Conservation (phyloP, 2,888 invertebrate genomes). For the Cephus runcator region DNA sequence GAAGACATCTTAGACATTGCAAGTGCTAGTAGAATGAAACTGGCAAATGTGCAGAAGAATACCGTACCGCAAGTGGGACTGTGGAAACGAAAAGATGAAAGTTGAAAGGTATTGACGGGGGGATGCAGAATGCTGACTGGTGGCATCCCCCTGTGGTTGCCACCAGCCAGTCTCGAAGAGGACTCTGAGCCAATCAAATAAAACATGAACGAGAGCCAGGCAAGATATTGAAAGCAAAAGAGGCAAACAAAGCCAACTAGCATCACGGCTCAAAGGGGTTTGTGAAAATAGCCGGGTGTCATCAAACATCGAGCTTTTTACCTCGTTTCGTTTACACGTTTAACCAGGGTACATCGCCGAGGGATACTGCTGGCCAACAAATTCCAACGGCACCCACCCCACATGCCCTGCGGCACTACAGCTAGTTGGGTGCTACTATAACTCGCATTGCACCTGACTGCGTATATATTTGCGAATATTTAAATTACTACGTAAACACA, state of each 20-base stretch:
- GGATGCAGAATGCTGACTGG: conserved; percentile 36
- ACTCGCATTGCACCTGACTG: too few relatives aligned
- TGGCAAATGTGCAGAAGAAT: background rate
- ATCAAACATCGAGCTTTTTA: background rate
- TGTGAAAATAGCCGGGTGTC: background rate
- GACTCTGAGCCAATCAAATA: conserved; percentile 18
- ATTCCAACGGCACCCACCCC: too few relatives aligned
- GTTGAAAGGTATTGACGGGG: conserved; percentile 3
- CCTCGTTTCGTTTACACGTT: background rate
- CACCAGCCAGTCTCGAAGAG: conserved; percentile 24
- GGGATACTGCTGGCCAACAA: too few relatives aligned
- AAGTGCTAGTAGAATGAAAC: background rate
- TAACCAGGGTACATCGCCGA: too few relatives aligned
- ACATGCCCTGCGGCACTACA: too few relatives aligned
- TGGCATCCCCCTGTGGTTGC: conserved; percentile 19
- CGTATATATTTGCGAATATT: too few relatives aligned
- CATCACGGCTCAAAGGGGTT: background rate
- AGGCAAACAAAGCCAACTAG: background rate
- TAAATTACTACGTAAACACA: too few relatives aligned
- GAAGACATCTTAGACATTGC: conserved; percentile 3
- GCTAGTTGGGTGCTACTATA: too few relatives aligned
- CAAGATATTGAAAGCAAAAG: conserved; percentile 2
- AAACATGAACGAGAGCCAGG: background rate
- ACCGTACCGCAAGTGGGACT: background rate
- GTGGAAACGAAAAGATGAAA: background rate